phyloP scores from a whole-genome alignment of 2,797 vertebrate species.

The Limnodromus scolopaceus region DNA sequence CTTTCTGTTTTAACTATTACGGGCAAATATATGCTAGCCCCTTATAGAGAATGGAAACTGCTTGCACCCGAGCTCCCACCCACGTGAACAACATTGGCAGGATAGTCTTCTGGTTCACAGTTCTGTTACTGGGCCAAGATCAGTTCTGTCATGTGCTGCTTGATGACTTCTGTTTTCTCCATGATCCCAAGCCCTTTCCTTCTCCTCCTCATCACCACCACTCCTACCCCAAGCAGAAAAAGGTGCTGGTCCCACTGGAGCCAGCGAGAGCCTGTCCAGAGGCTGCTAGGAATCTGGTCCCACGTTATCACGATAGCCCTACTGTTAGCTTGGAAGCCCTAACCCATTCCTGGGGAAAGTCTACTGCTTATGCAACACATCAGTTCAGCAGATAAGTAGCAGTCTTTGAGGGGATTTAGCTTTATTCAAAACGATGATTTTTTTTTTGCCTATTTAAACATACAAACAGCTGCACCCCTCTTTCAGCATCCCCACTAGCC shows the following conservation, averaged over 20 bases:
- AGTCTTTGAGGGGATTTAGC: neutral
- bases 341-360: neutral
- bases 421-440: neutral
- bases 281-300: fast-evolving
- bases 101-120: neutral
- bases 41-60: neutral
- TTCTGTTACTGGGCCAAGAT: neutral
- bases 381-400: neutral
- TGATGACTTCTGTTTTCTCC: neutral
- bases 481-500: neutral
- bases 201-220: neutral
- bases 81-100: neutral
- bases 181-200: neutral
- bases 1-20: neutral
- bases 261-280: neutral
- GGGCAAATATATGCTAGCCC: neutral
- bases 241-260: neutral
- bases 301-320: neutral
- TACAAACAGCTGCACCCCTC: neutral
- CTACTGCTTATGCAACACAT: fast-evolving
- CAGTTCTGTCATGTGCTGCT: neutral
- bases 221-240: neutral
- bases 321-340: neutral
- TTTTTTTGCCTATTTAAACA: neutral
- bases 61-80: neutral